Base-by-base conservation (phyloP, 2,888 invertebrate genomes). In the Oligia fasciuncula region DNA sequence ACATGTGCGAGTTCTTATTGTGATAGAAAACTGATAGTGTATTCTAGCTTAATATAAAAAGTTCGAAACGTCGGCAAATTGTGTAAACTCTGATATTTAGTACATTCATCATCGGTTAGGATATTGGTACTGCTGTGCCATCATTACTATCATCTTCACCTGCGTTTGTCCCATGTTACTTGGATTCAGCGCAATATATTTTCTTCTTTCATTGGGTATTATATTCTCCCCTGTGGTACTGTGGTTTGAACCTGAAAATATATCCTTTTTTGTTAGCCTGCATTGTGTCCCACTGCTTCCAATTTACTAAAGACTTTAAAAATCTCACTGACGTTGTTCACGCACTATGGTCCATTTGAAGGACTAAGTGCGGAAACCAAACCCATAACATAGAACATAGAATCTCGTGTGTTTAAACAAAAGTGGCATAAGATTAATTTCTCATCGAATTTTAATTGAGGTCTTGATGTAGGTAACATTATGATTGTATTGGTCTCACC, bases 1-100 rank as follows among this genome's bases (percentile, higher is more conserved):
- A 73, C 84, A 84, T 84, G 76, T 84, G 83, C 29, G 35, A 11
- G 14, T 68, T 54, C 65, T 72, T 85, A 40, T 77, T 66, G 54
- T 81, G n/a, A 74, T 71, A 74, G 77, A 35, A 73, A 84, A 76
- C 49, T 73, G 4, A 67, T 60, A 46, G 71, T 49, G 19, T 35
- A 51, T 62, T 51, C 46, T 40, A 60, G 60, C 40, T 14, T 57
- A 19, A 62, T 23, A 6, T 43, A 11, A 8, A 19, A 60, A 69
- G 11, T 4, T 11, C 29, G 13, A 54, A 6, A 17, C 2, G 0
- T 65, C 23, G 17, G n/a, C 29, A 35, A n/a, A 51, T 29, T 29
- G 8, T 63, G 29, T 35, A 8, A 11, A 35, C 35, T 63, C 9
- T 0, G 9, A 63, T 19, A 9, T 40, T 54, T 9, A 23, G 23